Percentiles rank a stretch among this genome's conserved stretches.
phyloP scores from a whole-genome alignment of 2,113 vertebrate species.

The Lates calcarifer region DNA sequence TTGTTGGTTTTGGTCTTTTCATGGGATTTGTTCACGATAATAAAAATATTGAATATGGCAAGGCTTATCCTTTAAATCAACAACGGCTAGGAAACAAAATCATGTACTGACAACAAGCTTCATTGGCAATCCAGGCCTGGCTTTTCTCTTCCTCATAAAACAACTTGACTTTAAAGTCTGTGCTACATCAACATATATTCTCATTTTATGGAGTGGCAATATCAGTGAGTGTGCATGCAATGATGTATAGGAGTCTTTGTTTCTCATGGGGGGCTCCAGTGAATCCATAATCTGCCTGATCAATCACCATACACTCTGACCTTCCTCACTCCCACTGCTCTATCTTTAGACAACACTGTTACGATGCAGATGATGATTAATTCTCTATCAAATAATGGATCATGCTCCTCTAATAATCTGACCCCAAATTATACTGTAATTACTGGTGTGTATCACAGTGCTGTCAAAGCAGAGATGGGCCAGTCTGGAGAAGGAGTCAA shows the following conservation, averaged over 20 bases:
- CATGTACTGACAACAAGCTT: not conserved
- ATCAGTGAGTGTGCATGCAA: not conserved
- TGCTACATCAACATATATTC: conserved; percentile 44
- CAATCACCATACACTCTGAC: conserved; percentile 47
- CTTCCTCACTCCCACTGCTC: conserved; percentile 25
- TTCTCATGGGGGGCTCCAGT: conserved; percentile 3
- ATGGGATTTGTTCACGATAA: too few relatives aligned
- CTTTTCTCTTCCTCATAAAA: not conserved
- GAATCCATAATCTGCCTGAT: conserved; percentile 37
- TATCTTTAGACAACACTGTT: conserved; percentile 18
- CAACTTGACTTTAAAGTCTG: conserved; percentile 7
- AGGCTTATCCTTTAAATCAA: not conserved
- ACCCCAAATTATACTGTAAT: conserved; percentile 36
- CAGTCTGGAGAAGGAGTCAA: conserved; percentile 12
- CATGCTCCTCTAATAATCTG: conserved; percentile 37
- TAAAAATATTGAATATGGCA: too few relatives aligned
- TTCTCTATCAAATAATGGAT: conserved; percentile 35
- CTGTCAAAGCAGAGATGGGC: conserved; percentile 14
- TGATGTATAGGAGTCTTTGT: conserved; percentile 23
- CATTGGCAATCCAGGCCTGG: not conserved
- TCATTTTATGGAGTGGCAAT: conserved; percentile 30
- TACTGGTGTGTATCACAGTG: conserved; percentile 27
- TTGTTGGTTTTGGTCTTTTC: too few relatives aligned
- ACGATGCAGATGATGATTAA: conserved; percentile 45
- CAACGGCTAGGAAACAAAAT: not conserved